Evolutionary conservation across 2,797 vertebrate species (phyloP), one percentile per base, ranked within the genome.

Genomic region (Erpetoichthys calabaricus): DNA sequence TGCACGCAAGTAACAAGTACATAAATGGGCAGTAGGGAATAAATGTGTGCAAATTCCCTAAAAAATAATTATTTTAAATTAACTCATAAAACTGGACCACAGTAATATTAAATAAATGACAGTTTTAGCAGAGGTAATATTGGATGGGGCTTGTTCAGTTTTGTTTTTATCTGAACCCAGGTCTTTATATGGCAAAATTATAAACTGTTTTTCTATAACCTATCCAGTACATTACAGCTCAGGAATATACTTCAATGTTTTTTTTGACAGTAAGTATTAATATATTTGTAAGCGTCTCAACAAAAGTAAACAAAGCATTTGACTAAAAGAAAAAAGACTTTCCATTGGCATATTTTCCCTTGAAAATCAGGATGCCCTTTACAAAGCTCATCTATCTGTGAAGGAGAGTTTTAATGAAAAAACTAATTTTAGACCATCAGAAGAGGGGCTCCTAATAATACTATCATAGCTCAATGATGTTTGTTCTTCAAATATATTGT

Each of bases 131-230:
- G 25, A 25, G 2, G 25, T 25, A 25, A 25, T 25, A 25, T 25
- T 25, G 25, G 25, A 25, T 25, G 25, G 25, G 25, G 25, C 25
- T 25, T 25, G 25, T 25, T 25, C 25, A 25, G 25, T 25, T 25
- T 25, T 25, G n/a, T 25, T 25, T 25, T 25, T 25, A 25, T 25
- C 25, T 25, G 25, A 25, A 25, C 25, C 25, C 25, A 25, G 25
- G 25, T 25, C 1, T 25, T 25, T 25, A 25, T 25, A 25, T 25
- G 25, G 25, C 25, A 25, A 25, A 25, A 25, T 25, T 25, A 25
- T 25, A 25, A 25, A 25, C 25, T 59, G 63, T 68, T 59, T 68
- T 70, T 70, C 73, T 63, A 66, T 65, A 63, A 68, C 56, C 65
- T 71, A 66, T 60, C 51, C 41, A 3, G 57, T 51, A 51, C 9